Base-by-base conservation (phyloP, 1,140 invertebrate genomes). In the Plectrocnemia conspersa region DNA sequence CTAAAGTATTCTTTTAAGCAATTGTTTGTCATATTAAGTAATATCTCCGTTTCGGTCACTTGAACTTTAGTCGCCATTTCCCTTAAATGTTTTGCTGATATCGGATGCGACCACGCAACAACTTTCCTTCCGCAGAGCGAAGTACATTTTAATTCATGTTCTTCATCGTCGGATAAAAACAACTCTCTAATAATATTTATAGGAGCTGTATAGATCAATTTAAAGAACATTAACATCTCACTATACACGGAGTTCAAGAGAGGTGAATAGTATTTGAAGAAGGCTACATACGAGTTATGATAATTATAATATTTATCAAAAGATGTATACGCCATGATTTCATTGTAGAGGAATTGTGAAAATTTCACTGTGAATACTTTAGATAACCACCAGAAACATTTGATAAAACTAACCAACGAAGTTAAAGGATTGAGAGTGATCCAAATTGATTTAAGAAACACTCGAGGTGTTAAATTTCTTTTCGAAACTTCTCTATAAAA, bases 111-210 rank as follows among this genome's bases (percentile, higher is more conserved):
- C 81, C 88, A 90, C 2, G 83, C 79, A 1, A 88, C 79, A 1
- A 87, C 82, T 72, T 90, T 89, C 52, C 87, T 75, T 5, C 87
- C 88, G 49, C 83, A 86, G 4, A 85, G 75, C 0, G 84, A 85
- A 18, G 84, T 78, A 7, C 80, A 84, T 64, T 87, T 81, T 4
- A 88, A 65, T 5, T 81, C 76, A 65, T 81, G 76, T 68, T 77
- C 48, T 67, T 75, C 66, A 24, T 72, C 65, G 50, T 73, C 68
- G 0, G 13, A 62, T 11, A 72, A 59, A 3, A 83, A 75, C 0
- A 84, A 59, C 54, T 82, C 82, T 16, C 84, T 76, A 1, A 81
- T 64, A 11, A 86, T 73, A 3, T 77, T 75, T 23, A 77, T 71
- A 0, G 82, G 81, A 0, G 80, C 79, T 32, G 68, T 73, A 36